Evolutionary conservation across 2,797 vertebrate species (phyloP), one percentile per base, ranked within the genome.

Genomic region (Sphaeramia orbicularis): DNA sequence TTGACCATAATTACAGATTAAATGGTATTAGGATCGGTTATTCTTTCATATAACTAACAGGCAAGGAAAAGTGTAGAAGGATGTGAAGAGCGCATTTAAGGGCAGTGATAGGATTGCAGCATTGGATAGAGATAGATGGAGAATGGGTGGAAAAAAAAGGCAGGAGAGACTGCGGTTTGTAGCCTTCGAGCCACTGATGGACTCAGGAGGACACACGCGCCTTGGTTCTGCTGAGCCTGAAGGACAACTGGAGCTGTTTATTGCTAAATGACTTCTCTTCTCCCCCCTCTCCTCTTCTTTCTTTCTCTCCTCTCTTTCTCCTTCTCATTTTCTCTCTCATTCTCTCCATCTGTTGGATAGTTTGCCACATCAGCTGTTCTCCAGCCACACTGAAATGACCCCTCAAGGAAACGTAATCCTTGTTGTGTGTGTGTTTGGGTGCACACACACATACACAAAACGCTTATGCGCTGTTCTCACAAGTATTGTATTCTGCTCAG

Each of bases 331-430:
- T 75, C 68, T 76, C 61, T 65, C 61, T 65, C 51, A 24, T 57
- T 78, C 74, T 67, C 65, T 73, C 79, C 65, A 75, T 78, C 75
- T 85, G 66, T 76, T 79, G 77, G 86, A 58, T 78, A 77, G 74
- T 93, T 92, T 91, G 92, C 90, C 76, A 88, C 89, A 88, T 93
- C 92, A 91, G 91, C 92, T 94, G 83, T 91, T 93, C 86, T 91
- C 72, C 56, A 79, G 80, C 90, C 82, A 90, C 87, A 83, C 78
- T 63, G 82, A 90, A 93, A 92, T 90, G 88, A 92, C 87, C 88
- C 81, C 85, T 91, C 86, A 87, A 91, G 91, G 90, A 94, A 93
- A 92, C 74, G 60, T 83, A 85, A 91, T 92, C 83, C 68, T 59
- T 5, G 3, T 54, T 56, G 51, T 71, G 70, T 65, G 58, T 68